Conservation (phyloP, 2,888 invertebrate species). For the Amphipyra berbera region DNA sequence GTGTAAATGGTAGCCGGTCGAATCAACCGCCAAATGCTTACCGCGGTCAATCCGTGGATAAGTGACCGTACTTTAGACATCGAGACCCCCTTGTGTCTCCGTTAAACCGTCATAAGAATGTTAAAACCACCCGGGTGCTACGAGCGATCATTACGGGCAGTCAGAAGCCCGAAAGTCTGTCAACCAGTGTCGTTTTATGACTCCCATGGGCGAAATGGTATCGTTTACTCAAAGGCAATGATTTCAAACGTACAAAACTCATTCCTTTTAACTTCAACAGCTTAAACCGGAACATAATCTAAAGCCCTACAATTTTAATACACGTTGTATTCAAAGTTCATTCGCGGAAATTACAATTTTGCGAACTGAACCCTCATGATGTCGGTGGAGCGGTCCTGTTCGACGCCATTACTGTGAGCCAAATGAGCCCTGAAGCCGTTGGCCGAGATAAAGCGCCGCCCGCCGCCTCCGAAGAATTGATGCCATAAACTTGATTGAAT, state of each 20-base stretch:
- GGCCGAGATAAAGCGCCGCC: conserved; percentile 64
- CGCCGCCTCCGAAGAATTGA: conserved; percentile 64
- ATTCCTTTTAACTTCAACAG: background rate
- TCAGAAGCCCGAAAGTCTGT: too few relatives aligned
- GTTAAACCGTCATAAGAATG: too few relatives aligned
- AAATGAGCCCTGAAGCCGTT: conserved; percentile 73
- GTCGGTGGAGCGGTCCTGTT: conserved; percentile 50
- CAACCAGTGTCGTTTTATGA: too few relatives aligned
- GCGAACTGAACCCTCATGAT: conserved; percentile 51
- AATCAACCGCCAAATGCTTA: too few relatives aligned
- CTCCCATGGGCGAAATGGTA: too few relatives aligned
- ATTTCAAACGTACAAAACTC: background rate
- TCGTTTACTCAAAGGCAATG: background rate
- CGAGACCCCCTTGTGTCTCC: too few relatives aligned
- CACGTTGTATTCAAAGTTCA: conserved; percentile 34
- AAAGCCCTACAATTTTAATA: conserved; percentile 20
- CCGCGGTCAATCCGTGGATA: too few relatives aligned
- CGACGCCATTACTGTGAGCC: conserved; percentile 59
- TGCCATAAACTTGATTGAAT: conserved; percentile 81
- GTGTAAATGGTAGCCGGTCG: too few relatives aligned
- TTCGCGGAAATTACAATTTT: conserved; percentile 58
- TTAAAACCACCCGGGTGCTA: too few relatives aligned
- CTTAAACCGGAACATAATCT: background rate
- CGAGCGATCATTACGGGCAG: too few relatives aligned
- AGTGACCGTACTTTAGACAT: too few relatives aligned